Evolutionary conservation across 2,113 vertebrate species (phyloP).

Genomic region (Myotis yumanensis): DNA sequence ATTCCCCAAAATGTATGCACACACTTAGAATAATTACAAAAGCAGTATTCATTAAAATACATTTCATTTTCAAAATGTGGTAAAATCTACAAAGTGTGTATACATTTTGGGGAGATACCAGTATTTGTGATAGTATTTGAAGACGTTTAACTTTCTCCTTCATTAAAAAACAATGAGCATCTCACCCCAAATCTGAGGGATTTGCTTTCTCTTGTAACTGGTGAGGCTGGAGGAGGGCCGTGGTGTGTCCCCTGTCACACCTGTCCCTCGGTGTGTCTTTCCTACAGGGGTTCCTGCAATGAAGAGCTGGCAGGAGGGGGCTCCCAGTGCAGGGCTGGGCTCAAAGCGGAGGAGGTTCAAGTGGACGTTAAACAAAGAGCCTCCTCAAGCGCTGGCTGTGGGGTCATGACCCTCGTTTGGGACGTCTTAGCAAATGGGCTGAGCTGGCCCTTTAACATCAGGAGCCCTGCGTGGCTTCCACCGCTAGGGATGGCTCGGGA

Average conservation of each 20-base stretch:
- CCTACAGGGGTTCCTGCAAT: background rate
- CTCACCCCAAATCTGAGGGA: background rate
- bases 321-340: background rate
- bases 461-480: background rate
- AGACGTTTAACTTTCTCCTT: background rate
- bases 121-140: background rate
- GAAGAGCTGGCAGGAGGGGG: accelerated
- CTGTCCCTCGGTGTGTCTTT: background rate
- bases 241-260: background rate
- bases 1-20: no score
- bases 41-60: no score
- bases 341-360: background rate
- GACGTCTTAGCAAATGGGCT: accelerated
- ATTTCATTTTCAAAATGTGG: no score
- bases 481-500: background rate
- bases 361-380: background rate
- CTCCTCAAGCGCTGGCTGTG: background rate
- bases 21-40: no score
- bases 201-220: background rate
- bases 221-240: background rate
- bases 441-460: background rate
- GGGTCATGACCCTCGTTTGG: no score
- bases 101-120: no score
- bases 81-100: no score
- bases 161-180: background rate